phyloP scores from a whole-genome alignment of 2,113 vertebrate genomes.

The Sorex fumeus region DNA sequence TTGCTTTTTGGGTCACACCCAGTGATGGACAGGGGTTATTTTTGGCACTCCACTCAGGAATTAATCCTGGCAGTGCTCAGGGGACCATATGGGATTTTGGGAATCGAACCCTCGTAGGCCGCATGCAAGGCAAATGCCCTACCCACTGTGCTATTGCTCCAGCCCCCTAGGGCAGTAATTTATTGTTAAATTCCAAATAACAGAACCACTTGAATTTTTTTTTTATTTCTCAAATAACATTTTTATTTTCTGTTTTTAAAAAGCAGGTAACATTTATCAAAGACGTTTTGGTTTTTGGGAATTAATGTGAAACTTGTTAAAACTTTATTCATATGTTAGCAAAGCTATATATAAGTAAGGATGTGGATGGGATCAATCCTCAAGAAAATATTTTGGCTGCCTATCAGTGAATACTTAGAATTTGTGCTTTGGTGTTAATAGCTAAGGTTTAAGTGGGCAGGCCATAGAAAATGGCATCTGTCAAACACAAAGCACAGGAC shows the following conservation, averaged over 20 bases:
- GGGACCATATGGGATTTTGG: too few relatives aligned
- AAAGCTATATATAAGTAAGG: not conserved
- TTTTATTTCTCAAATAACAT: not conserved
- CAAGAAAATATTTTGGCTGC: not conserved
- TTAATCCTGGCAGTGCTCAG: too few relatives aligned
- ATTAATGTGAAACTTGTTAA: not conserved
- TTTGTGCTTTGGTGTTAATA: not conserved
- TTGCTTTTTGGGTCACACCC: too few relatives aligned
- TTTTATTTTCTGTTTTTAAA: not conserved
- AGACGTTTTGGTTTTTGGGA: not conserved
- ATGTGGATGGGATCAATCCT: not conserved
- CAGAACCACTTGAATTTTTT: slow-evolving; percentile 19
- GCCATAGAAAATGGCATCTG: not conserved
- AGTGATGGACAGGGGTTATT: too few relatives aligned
- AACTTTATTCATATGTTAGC: slow-evolving; percentile 2
- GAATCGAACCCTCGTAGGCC: too few relatives aligned
- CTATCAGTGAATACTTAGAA: not conserved
- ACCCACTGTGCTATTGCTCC: too few relatives aligned
- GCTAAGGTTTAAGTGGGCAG: not conserved
- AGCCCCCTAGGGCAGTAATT: not conserved
- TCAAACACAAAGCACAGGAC: not conserved
- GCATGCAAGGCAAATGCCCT: too few relatives aligned
- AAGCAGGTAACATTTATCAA: not conserved
- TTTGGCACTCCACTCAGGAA: too few relatives aligned
- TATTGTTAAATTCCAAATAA: not conserved